These are phyloP conservation scores for Gouania willdenowi DNA, from an alignment of 2,797 vertebrate genomes.

Conservation along the genomic window DNA sequence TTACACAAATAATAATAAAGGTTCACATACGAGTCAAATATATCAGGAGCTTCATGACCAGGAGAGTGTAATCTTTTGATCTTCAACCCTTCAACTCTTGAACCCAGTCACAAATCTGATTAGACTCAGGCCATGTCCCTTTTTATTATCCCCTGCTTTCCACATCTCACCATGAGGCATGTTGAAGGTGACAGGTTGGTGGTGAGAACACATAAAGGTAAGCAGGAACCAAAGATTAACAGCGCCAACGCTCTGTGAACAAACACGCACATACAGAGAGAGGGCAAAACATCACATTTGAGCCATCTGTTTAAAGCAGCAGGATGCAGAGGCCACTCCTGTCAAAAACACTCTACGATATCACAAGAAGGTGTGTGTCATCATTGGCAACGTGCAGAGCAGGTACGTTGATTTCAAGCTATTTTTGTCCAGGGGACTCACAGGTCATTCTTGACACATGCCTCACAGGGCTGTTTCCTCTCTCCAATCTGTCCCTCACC, in stretches of 20 bases:
- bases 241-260: slow-evolving; percentile 14
- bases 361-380: slow-evolving; percentile 1
- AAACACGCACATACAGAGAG: slow-evolving; percentile 5
- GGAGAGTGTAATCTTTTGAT: slow-evolving; percentile 6
- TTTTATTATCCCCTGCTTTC: slow-evolving; percentile 14
- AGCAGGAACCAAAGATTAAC: slow-evolving; percentile 11
- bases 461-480: slow-evolving; percentile 4
- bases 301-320: slow-evolving; percentile 51
- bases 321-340: slow-evolving; percentile 11
- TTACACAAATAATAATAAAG: too few relatives aligned
- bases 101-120: slow-evolving; percentile 22
- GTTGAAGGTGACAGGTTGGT: slow-evolving; percentile 36
- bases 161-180: slow-evolving; percentile 25
- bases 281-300: slow-evolving; percentile 23
- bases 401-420: slow-evolving; percentile 7
- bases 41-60: slow-evolving; percentile 4
- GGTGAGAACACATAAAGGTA: slow-evolving; percentile 12
- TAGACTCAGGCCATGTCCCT: slow-evolving; percentile 13
- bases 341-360: slow-evolving; percentile 25
- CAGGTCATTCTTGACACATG: slow-evolving; percentile 33
- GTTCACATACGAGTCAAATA: too few relatives aligned
- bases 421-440: slow-evolving; percentile 29
- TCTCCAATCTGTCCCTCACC: slow-evolving; percentile 12
- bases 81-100: slow-evolving; percentile 32
- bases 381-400: background rate